phyloP scores from a whole-genome alignment of 2,797 vertebrate genomes.

The Cyprinella venusta region DNA sequence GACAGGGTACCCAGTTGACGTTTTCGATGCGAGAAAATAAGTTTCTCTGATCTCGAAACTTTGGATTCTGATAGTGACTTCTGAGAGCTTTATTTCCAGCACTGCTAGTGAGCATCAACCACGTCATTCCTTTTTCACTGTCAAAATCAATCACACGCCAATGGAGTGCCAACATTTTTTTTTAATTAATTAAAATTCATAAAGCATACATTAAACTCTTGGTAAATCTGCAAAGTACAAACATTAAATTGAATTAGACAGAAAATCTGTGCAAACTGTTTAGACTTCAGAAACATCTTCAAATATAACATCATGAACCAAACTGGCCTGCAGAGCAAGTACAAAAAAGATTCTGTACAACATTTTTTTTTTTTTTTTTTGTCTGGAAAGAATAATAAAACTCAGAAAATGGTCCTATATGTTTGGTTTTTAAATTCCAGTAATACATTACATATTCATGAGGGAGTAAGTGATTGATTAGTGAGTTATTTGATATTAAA shows the following conservation, averaged over 20 bases:
- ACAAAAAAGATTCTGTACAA: constrained; percentile 48
- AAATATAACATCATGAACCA: neutral
- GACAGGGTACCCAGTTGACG: too few relatives aligned
- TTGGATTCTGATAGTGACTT: neutral
- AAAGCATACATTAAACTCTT: constrained; percentile 25
- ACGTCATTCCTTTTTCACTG: too few relatives aligned
- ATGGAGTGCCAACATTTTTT: neutral
- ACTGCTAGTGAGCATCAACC: neutral
- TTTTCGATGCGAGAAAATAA: too few relatives aligned
- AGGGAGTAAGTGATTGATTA: constrained; percentile 22
- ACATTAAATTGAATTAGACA: constrained; percentile 52
- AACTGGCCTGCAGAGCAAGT: constrained; percentile 54
- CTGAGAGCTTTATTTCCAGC: neutral
- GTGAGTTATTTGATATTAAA: constrained; percentile 26
- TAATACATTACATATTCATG: constrained; percentile 23
- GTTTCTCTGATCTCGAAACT: too few relatives aligned
- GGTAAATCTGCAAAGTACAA: constrained; percentile 54
- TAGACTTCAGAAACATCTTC: too few relatives aligned
- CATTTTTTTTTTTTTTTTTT: neutral
- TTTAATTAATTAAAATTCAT: constrained; percentile 35
- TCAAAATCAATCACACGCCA: too few relatives aligned
- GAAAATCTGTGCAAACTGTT: neutral
- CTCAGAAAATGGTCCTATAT: constrained; percentile 41
- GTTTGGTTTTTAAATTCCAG: constrained; percentile 41
- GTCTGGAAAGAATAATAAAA: constrained; percentile 37